Evolutionary conservation across 2,113 vertebrate species (phyloP).

Genomic region (Tragelaphus buxtoni): DNA sequence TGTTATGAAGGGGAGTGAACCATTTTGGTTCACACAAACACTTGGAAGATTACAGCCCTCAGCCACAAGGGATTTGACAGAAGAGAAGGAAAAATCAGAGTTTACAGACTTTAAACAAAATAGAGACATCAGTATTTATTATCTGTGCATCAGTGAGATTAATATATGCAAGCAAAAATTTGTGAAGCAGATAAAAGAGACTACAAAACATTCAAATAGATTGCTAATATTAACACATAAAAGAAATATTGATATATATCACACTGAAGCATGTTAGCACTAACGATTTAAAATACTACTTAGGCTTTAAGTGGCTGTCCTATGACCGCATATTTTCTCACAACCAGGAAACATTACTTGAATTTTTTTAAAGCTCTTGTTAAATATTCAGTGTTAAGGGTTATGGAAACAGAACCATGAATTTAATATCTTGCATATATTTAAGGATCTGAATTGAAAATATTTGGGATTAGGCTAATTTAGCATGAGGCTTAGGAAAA

Average conservation of each 20-base stretch:
- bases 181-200: slow-evolving; percentile 13
- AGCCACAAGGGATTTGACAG: not conserved
- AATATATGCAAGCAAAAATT: slow-evolving; percentile 14
- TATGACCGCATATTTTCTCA: slow-evolving; percentile 21
- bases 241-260: slow-evolving; percentile 19
- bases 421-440: not conserved
- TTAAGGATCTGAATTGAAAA: slow-evolving; percentile 14
- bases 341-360: not conserved
- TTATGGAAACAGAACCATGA: not conserved
- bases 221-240: slow-evolving; percentile 3
- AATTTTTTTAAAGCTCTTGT: not conserved
- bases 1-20: not conserved
- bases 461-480: not conserved
- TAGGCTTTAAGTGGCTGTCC: not conserved
- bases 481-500: not conserved
- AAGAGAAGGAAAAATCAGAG: slow-evolving; percentile 20
- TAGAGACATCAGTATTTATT: not conserved
- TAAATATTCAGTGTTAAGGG: not conserved
- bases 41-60: not conserved
- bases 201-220: not conserved
- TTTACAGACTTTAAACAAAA: slow-evolving; percentile 41
- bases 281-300: slow-evolving; percentile 44
- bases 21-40: not conserved
- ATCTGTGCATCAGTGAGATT: slow-evolving; percentile 12
- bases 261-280: not conserved